phyloP scores from a whole-genome alignment of 1,140 invertebrate genomes.

The Bombus affinis region DNA sequence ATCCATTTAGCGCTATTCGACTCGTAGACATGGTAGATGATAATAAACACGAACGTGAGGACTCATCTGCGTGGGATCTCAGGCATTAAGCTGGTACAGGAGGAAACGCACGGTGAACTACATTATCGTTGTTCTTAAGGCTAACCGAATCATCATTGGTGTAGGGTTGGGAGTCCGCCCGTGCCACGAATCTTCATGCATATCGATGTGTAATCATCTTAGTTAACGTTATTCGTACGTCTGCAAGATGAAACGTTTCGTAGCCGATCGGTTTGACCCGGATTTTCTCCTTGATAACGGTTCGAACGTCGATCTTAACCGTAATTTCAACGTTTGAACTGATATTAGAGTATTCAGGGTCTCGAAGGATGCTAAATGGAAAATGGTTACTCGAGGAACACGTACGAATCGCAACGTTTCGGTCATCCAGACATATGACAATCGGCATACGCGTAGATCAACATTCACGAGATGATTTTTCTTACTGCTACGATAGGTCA shows the following conservation, averaged over 20 bases:
- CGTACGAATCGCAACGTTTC: constrained; percentile 67
- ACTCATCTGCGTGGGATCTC: constrained; percentile 64
- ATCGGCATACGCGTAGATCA: constrained; percentile 45
- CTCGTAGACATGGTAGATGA: constrained; percentile 13
- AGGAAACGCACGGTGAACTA: background rate
- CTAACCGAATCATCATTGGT: constrained; percentile 55
- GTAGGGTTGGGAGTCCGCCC: constrained; percentile 69
- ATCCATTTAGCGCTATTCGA: background rate
- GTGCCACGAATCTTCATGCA: constrained; percentile 65
- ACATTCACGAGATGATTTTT: constrained; percentile 40
- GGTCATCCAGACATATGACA: constrained; percentile 78
- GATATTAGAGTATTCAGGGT: background rate
- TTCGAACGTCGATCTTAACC: background rate
- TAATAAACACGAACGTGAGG: constrained; percentile 14
- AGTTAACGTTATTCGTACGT: constrained; percentile 69
- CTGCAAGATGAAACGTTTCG: constrained; percentile 78
- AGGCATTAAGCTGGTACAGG: constrained; percentile 65
- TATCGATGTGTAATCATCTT: constrained; percentile 59
- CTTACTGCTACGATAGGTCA: constrained; percentile 65
- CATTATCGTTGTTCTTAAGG: constrained; percentile 6
- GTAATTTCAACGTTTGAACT: background rate
- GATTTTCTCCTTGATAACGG: background rate
- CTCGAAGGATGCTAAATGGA: background rate
- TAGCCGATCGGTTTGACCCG: background rate
- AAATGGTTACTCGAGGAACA: background rate